These are phyloP conservation scores for Chymomyza amoena DNA, from an alignment of 2,888 invertebrate genomes.

Conservation along the genomic window DNA sequence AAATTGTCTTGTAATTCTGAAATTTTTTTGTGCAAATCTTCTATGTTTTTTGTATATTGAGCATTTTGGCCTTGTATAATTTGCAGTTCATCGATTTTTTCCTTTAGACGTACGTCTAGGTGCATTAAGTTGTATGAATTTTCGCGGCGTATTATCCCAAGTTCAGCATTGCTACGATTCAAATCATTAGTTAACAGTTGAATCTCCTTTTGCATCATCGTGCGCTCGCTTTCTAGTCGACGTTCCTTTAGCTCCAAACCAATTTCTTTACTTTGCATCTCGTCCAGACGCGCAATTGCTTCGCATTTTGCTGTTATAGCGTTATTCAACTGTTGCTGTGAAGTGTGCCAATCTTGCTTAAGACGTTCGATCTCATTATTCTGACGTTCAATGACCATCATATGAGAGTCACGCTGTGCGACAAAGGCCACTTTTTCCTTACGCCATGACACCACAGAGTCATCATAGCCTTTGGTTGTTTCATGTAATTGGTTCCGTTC, in stretches of 20 bases:
- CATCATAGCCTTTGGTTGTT: conserved; percentile 83
- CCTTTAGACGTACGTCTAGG: conserved; percentile 87
- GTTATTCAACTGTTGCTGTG: conserved; percentile 86
- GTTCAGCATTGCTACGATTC: conserved; percentile 87
- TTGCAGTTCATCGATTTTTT: conserved; percentile 88
- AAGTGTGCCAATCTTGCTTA: conserved; percentile 83
- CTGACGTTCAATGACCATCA: conserved; percentile 85
- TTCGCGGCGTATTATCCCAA: conserved; percentile 88
- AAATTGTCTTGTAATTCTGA: conserved; percentile 86
- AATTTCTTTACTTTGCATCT: conserved; percentile 89
- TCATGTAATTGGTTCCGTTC: conserved; percentile 85
- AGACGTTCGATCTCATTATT: conserved; percentile 87
- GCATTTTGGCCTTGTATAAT: conserved; percentile 85
- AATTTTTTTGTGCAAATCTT: conserved; percentile 83
- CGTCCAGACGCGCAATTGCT: conserved; percentile 88
- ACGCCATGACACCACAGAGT: conserved; percentile 83
- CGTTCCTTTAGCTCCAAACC: conserved; percentile 90
- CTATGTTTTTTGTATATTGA: conserved; percentile 85
- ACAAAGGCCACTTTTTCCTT: conserved; percentile 85
- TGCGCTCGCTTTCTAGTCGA: conserved; percentile 89
- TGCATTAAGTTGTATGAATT: conserved; percentile 83
- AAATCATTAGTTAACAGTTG: conserved; percentile 88
- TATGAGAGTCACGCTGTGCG: conserved; percentile 87
- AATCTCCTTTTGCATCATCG: conserved; percentile 87
- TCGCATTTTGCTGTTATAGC: conserved; percentile 91